phyloP scores from a whole-genome alignment of 2,113 vertebrate genomes.

The Sapajus apella region DNA sequence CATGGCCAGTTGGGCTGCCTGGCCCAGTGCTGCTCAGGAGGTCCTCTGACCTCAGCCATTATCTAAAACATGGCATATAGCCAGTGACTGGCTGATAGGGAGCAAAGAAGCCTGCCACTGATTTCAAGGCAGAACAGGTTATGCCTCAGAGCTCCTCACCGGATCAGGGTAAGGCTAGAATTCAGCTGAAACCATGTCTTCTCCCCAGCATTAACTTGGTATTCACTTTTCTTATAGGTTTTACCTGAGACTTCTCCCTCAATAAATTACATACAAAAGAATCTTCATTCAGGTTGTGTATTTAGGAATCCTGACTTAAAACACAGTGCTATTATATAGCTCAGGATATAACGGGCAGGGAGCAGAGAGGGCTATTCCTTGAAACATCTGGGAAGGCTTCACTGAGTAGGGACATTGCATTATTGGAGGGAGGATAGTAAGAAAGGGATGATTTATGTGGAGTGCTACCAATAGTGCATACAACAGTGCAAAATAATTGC shows the following conservation, averaged over 20 bases:
- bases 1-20: background rate
- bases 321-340: too few species aligned
- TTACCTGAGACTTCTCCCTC: background rate
- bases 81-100: rapidly evolving
- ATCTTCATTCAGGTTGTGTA: background rate
- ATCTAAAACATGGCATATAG: background rate
- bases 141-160: rapidly evolving
- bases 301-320: background rate
- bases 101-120: background rate
- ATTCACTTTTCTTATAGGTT: too few species aligned
- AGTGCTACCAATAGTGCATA: too few species aligned
- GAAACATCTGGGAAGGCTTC: background rate
- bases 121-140: background rate
- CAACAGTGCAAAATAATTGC: rapidly evolving
- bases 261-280: background rate
- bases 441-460: background rate
- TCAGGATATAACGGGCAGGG: rapidly evolving
- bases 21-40: rapidly evolving
- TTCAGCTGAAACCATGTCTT: rapidly evolving
- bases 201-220: rapidly evolving
- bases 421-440: rapidly evolving
- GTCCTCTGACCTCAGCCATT: rapidly evolving
- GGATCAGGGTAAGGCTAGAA: background rate
- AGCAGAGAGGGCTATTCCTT: background rate
- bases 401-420: rapidly evolving